phyloP scores from a whole-genome alignment of 2,113 vertebrate genomes.

The Axis porcinus region DNA sequence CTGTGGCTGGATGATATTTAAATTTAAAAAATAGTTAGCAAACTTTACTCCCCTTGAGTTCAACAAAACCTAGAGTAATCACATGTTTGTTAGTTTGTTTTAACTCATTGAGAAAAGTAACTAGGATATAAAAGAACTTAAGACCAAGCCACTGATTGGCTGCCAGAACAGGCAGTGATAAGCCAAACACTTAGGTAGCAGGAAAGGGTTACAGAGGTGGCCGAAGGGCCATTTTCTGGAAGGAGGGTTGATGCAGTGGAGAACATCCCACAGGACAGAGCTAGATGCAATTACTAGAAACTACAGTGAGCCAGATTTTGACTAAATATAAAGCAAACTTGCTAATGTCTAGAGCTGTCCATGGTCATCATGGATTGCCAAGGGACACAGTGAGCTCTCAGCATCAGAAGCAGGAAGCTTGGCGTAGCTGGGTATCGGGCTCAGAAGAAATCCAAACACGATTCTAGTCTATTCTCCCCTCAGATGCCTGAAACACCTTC shows the following conservation, averaged over 20 bases:
- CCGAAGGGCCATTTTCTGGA: background rate
- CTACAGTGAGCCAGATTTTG: background rate
- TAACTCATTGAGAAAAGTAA: background rate
- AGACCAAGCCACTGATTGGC: background rate
- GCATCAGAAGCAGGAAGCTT: background rate
- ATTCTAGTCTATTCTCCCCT: background rate
- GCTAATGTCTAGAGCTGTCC: background rate
- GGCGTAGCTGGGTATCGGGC: background rate
- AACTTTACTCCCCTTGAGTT: background rate
- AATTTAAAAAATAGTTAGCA: background rate
- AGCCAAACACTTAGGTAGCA: background rate
- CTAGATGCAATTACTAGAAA: background rate
- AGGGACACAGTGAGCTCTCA: background rate
- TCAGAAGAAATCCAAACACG: background rate
- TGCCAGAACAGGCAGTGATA: background rate
- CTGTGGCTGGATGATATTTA: background rate
- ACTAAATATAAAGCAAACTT: background rate
- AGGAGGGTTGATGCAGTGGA: background rate
- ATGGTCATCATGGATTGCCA: background rate
- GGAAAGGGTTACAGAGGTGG: background rate
- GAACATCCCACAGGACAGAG: background rate
- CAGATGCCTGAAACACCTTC: background rate
- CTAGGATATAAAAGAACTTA: background rate
- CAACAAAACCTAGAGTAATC: background rate
- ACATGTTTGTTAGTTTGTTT: background rate